These are phyloP conservation scores for Sebastes hubbsi DNA, from an alignment of 2,797 vertebrate genomes.

Conservation along the genomic window DNA sequence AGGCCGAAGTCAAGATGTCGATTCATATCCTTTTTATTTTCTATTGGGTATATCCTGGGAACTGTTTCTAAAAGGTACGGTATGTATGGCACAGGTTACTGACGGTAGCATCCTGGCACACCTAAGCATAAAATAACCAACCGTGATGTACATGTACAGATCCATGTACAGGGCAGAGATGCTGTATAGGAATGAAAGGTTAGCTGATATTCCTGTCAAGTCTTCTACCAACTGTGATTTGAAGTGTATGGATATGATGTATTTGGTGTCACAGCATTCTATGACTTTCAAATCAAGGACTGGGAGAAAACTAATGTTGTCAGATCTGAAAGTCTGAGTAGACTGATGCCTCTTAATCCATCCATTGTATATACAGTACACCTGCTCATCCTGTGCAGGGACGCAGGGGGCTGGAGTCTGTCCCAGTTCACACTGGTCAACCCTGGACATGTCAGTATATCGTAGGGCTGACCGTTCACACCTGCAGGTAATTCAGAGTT, in stretches of 20 bases:
- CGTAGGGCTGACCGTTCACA: background rate
- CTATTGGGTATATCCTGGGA: background rate
- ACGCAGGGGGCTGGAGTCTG: background rate
- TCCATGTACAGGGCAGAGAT: conserved; percentile 12
- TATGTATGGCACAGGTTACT: background rate
- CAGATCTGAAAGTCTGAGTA: background rate
- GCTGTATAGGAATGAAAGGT: background rate
- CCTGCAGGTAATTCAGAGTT: background rate
- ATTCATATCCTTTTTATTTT: conserved; percentile 15
- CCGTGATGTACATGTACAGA: background rate
- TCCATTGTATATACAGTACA: background rate
- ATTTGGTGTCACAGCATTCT: background rate
- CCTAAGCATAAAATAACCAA: conserved; percentile 4
- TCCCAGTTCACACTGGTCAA: background rate
- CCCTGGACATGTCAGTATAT: background rate
- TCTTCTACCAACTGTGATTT: background rate
- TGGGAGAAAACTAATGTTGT: background rate
- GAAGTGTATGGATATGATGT: background rate
- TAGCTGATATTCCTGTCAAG: background rate
- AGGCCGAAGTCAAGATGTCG: background rate
- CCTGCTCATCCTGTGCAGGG: background rate
- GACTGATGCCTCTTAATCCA: background rate
- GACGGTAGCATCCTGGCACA: conserved; percentile 9
- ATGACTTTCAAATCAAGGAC: background rate
- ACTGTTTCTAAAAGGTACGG: background rate